Evolutionary conservation across 92 coral and sea anemone genomes (phyloP), one percentile per base, ranked within the genome.

Genomic region (Epizoanthus scotinus): DNA sequence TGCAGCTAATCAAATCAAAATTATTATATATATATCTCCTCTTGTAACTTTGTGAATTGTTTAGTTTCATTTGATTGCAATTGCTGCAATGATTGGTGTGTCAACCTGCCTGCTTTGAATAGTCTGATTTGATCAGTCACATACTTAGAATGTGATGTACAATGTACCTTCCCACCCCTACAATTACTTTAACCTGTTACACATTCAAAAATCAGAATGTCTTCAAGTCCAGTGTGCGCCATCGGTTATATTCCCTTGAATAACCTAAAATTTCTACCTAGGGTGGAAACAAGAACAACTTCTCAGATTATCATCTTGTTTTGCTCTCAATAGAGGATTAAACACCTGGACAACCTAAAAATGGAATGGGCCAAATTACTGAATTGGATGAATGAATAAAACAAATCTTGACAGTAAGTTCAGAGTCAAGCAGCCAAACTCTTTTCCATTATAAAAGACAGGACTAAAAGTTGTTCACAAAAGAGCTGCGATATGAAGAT

Each of bases 281-380:
- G 98, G 94, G 91, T 91, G 92, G 79, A 95, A 90, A 95, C 90
- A 91, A 95, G 98, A 95, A 95, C 90, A 82, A 90, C 71, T 87
- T 89, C 93, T 94, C 91, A 91, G 94, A 91, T 82, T 68, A 81
- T 83, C 74, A 83, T 78, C 77, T 60, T 77, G 75, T 77, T 77
- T 85, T 78, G 6, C 42, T 7, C 53, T 58, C 64, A 63, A 34
- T 82, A 65, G 40, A 69, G 81, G 73, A 53, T 28, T 71, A 50
- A 22, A 61, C 62, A 71, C 28, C 78, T 73, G 81, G 49, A 17
- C n/a, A 59, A 7, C 25, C 20, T 75, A 49, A 19, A 34, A 29
- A 20, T 36, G 34, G 81, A 31, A 34, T 75, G 67, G 81, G 40
- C 62, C 29, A 40, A 60, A 18, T 36, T 9, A 18, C 25, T 40